A percentile compares a stretch with the other conserved stretches of the same genome.
Conservation (phyloP, 2,113 vertebrate species). For the Silurus asotus region DNA sequence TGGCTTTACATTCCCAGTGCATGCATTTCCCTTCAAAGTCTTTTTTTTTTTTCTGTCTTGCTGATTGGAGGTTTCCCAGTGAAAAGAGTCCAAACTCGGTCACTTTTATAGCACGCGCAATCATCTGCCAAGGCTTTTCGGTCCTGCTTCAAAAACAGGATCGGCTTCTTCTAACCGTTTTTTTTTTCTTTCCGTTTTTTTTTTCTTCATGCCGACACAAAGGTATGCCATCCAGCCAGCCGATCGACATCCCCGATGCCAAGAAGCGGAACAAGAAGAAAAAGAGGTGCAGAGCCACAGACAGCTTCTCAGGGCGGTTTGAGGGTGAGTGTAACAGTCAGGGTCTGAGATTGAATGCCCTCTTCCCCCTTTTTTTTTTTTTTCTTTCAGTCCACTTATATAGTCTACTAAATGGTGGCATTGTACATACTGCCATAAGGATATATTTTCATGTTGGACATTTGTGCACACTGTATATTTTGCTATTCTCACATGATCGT, state of each 20-base stretch:
- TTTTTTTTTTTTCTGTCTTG: background rate
- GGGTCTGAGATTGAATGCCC: background rate
- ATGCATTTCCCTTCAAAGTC: background rate
- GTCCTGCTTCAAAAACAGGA: background rate
- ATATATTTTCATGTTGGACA: too few species aligned
- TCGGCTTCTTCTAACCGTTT: background rate
- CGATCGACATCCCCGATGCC: conserved; percentile 95
- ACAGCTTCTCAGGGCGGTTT: conserved; percentile 94
- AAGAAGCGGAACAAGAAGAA: conserved; percentile 98
- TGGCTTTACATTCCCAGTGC: background rate
- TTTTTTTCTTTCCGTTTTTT: background rate
- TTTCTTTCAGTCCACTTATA: too few species aligned
- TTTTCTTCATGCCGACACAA: conserved; percentile 3
- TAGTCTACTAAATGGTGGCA: too few species aligned
- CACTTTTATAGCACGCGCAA: background rate
- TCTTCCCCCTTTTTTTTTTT: too few species aligned
- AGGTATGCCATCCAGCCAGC: conserved; percentile 92
- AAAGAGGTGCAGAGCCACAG: conserved; percentile 93
- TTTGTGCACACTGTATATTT: background rate
- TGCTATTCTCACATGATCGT: background rate
- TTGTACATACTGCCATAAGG: too few species aligned
- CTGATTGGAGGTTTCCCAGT: background rate
- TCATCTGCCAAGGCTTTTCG: background rate
- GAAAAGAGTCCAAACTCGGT: background rate
- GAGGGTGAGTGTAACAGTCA: conserved; percentile 75